A percentile compares a stretch with the other conserved stretches of the same genome.
These are phyloP conservation scores for Brachypalpus laphriformis DNA, from an alignment of 2,888 invertebrate species.

Conservation along the genomic window DNA sequence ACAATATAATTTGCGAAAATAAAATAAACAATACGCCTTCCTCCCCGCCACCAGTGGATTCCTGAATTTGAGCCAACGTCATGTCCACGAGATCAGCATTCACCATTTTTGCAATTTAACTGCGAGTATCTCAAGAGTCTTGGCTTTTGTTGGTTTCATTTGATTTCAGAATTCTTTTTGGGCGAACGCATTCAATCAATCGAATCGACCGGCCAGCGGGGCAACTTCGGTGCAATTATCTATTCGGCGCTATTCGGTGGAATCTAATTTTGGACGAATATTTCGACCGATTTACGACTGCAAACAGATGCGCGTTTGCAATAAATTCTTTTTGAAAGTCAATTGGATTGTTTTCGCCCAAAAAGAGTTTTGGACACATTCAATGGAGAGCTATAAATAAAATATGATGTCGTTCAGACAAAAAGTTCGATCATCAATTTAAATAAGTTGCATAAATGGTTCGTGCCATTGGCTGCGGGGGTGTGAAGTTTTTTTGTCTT, in stretches of 20 bases:
- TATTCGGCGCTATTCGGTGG: background rate
- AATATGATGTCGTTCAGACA: conserved; percentile 41
- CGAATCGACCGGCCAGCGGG: conserved; percentile 23
- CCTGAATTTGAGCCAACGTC: conserved; percentile 51
- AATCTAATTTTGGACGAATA: conserved; percentile 51
- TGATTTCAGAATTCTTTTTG: conserved; percentile 19
- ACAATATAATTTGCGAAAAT: background rate
- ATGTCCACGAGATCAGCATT: conserved; percentile 47
- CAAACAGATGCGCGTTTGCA: conserved; percentile 63
- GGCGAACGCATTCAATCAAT: conserved; percentile 63
- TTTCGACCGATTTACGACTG: conserved; percentile 39
- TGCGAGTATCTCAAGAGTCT: background rate
- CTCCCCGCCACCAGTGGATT: conserved; percentile 17
- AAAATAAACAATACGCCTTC: background rate
- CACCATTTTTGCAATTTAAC: conserved; percentile 20
- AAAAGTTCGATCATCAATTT: conserved; percentile 48
- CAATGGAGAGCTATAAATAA: conserved; percentile 61
- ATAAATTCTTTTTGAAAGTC: conserved; percentile 52
- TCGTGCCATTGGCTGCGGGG: conserved; percentile 2
- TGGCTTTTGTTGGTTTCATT: background rate
- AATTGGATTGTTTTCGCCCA: conserved; percentile 47
- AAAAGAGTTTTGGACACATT: conserved; percentile 45
- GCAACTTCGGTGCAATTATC: conserved; percentile 51
- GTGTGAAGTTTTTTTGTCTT: background rate
- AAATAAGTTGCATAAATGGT: conserved; percentile 52